Base-by-base conservation (phyloP, 1,140 invertebrate genomes). In the Aricia agestis region DNA sequence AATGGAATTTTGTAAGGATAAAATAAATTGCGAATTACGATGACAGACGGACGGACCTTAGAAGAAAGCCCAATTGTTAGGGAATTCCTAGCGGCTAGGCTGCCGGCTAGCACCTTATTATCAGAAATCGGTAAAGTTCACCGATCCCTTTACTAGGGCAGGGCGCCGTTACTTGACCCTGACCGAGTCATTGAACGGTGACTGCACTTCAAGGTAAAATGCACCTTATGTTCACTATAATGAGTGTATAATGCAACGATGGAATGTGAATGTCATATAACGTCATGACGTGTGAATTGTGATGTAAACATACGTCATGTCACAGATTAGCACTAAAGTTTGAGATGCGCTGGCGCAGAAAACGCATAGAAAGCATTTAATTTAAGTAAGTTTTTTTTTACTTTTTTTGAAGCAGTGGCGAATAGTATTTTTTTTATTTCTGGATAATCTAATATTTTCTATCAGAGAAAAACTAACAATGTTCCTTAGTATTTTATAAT, bases 91-190 rank as follows among this genome's bases (percentile, higher is more conserved):
- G n/a, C n/a, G n/a, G n/a, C n/a, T n/a, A n/a, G n/a, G n/a, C n/a
- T n/a, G n/a, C n/a, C n/a, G n/a, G n/a, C n/a, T n/a, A n/a, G 58
- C 58, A 25, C 59, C 59, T 19, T 10, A 63, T 9, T 11, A 63
- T 63, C 59, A 19, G 45, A 52, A 63, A 25, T 63, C 59, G 59
- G 65, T 74, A 70, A 76, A 80, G 76, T 75, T 80, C 77, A 61
- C 61, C 73, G 74, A 76, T 72, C 79, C 84, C 80, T 86, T 85
- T 81, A 80, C 81, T 85, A 80, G 84, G 84, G 77, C 83, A 78
- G 72, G 72, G 57, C 70, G 74, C 84, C 81, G 84, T 86, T 86
- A 86, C 19, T 68, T 80, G 84, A 77, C 84, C 84, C 78, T 86
- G 84, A 85, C 83, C 82, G 79, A 72, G 72, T 74, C 75, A 65